A percentile compares a stretch with the other conserved stretches of the same genome.
Conservation (phyloP, 2,888 invertebrate species). For the Drosophila nr. medialis region DNA sequence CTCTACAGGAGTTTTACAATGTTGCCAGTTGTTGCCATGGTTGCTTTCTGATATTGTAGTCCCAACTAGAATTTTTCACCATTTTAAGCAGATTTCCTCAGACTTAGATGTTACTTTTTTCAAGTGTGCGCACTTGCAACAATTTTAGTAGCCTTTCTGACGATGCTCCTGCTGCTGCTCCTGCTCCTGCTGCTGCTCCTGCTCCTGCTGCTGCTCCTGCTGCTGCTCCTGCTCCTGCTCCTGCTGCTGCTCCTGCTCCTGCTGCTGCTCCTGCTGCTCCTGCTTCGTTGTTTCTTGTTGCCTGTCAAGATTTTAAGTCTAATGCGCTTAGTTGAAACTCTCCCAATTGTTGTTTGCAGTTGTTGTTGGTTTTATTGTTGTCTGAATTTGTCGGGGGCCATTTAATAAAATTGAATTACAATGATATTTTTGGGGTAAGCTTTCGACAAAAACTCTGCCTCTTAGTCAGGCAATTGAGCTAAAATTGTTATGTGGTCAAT, state of each 20-base stretch:
- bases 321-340: conserved; percentile 67
- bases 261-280: not conserved
- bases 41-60: not conserved
- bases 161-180: conserved; percentile 1
- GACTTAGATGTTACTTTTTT: not conserved
- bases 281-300: conserved; percentile 15
- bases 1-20: not conserved
- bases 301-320: conserved; percentile 64
- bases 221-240: rapidly evolving
- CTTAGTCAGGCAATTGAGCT: conserved; percentile 55
- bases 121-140: conserved; percentile 33
- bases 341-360: conserved; percentile 21
- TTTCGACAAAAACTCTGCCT: conserved; percentile 43
- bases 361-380: conserved; percentile 18
- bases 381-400: conserved; percentile 28
- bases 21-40: not conserved
- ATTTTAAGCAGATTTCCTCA: not conserved
- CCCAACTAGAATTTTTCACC: not conserved
- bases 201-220: rapidly evolving
- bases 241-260: not conserved
- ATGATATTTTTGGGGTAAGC: conserved; percentile 53
- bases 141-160: conserved; percentile 52
- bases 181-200: rapidly evolving
- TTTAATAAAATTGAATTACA: conserved; percentile 67
- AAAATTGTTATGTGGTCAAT: conserved; percentile 6